Evolutionary conservation across 1,140 invertebrate genomes (phyloP).

Genomic region (Bilobella aurantiaca): DNA sequence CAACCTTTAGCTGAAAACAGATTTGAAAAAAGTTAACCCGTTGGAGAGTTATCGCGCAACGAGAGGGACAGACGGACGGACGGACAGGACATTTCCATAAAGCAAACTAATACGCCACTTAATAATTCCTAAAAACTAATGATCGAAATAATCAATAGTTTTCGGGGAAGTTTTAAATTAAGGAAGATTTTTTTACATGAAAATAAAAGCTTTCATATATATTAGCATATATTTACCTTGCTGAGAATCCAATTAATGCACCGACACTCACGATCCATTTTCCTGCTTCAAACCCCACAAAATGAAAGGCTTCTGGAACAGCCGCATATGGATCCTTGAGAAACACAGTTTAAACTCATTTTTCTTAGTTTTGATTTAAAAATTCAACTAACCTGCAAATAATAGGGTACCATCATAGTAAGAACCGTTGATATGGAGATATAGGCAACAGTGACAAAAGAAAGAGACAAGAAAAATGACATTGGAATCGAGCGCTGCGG

Average conservation of each 20-base stretch:
- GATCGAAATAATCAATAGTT: too few species aligned
- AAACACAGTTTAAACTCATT: neutral
- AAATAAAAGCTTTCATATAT: too few species aligned
- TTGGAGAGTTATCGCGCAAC: too few species aligned
- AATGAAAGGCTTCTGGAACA: slow-evolving; percentile 44
- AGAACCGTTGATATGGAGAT: slow-evolving; percentile 72
- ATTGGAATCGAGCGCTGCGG: slow-evolving; percentile 75
- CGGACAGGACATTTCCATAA: too few species aligned
- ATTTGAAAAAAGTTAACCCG: too few species aligned
- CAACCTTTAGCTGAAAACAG: too few species aligned
- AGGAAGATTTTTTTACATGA: too few species aligned
- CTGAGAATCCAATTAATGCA: slow-evolving; percentile 43
- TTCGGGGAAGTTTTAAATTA: too few species aligned
- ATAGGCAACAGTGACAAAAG: slow-evolving; percentile 49
- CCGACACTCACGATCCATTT: slow-evolving; percentile 47
- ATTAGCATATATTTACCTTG: too few species aligned
- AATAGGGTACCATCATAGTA: slow-evolving; percentile 89
- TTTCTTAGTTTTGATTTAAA: neutral
- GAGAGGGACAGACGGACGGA: too few species aligned
- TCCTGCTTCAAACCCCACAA: slow-evolving; percentile 42
- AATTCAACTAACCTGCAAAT: slow-evolving; percentile 50
- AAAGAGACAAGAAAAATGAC: slow-evolving; percentile 56
- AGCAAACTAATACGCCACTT: too few species aligned
- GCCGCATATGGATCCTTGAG: slow-evolving; percentile 43
- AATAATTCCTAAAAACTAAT: too few species aligned